Base-by-base conservation (phyloP, 2,888 invertebrate genomes). In the Euspilapteryx auroguttella region DNA sequence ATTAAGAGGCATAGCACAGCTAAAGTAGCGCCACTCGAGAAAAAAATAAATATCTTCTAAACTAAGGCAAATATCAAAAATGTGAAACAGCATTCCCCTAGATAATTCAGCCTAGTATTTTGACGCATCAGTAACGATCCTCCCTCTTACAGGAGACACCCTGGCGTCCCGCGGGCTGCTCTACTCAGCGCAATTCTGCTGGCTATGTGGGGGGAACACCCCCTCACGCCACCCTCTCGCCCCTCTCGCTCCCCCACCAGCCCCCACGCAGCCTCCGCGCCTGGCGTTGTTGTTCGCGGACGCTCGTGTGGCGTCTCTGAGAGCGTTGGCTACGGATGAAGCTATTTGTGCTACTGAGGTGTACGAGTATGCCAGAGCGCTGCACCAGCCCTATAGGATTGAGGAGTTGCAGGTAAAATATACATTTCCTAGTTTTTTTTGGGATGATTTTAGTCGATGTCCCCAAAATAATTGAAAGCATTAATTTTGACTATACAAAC, bases 101-200 rank as follows among this genome's bases (percentile, higher is more conserved):
- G n/a, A n/a, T n/a, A n/a, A n/a, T n/a, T n/a, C n/a, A n/a, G n/a
- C n/a, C n/a, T n/a, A n/a, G n/a, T n/a, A n/a, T n/a, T n/a, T n/a
- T n/a, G n/a, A n/a, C n/a, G n/a, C n/a, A n/a, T n/a, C n/a, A n/a
- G n/a, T n/a, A n/a, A n/a, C n/a, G n/a, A n/a, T n/a, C n/a, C n/a
- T n/a, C n/a, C n/a, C n/a, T n/a, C n/a, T n/a, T n/a, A n/a, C n/a
- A 81, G 88, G 87, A 0, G 89, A 89, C 56, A 84, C 85, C 1
- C 65, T 89, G 9, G 59, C 79, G 32, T 64, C 80, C 30, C 84
- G 89, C 38, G 94, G 95, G 8, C 88, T 89, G 45, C 66, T 90
- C 30, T 87, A 87, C 69, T 95, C 93, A 2, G 93, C 96, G 13
- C 97, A 98, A 61, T 94, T 98, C 65, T 97, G 96, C 63, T 97